Evolutionary conservation across 2,888 invertebrate species (phyloP).

Genomic region (Dryocosmus kuriphilus): DNA sequence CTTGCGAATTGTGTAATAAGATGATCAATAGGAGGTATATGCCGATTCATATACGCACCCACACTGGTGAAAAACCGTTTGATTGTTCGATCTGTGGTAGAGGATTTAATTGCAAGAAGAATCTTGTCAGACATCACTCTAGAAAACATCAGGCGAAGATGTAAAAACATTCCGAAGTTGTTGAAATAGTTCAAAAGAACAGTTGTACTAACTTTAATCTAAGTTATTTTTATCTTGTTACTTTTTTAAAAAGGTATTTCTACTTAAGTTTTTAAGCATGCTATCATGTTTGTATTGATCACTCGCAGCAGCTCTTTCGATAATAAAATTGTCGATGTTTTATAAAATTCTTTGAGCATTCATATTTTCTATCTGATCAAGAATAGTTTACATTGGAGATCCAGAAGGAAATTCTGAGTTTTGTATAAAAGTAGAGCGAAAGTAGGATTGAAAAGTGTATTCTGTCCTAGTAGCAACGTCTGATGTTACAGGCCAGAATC

Average conservation of each 20-base stretch:
- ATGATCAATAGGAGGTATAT: constrained; percentile 49
- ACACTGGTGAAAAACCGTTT: constrained; percentile 71
- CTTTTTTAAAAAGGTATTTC: neutral
- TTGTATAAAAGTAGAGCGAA: neutral
- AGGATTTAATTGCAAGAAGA: constrained; percentile 65
- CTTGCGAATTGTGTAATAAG: constrained; percentile 76
- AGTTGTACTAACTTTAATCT: neutral
- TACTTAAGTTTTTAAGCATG: neutral
- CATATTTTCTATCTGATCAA: neutral
- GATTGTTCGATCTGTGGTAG: constrained; percentile 70
- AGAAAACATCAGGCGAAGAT: constrained; percentile 45
- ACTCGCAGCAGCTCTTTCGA: neutral
- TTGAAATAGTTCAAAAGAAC: neutral
- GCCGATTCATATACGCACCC: constrained; percentile 68
- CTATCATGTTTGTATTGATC: neutral
- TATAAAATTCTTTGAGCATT: neutral
- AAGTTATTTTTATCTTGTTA: neutral
- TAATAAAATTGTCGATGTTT: neutral
- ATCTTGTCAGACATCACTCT: constrained; percentile 49
- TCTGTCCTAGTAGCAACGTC: too few relatives aligned
- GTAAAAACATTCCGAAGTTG: neutral
- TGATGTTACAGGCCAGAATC: too few relatives aligned
- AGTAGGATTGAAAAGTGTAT: neutral
- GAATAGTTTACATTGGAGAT: neutral
- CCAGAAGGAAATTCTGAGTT: neutral